Evolutionary conservation across 2,797 vertebrate species (phyloP), one percentile per base, ranked within the genome.

Genomic region (Channallabes apus): DNA sequence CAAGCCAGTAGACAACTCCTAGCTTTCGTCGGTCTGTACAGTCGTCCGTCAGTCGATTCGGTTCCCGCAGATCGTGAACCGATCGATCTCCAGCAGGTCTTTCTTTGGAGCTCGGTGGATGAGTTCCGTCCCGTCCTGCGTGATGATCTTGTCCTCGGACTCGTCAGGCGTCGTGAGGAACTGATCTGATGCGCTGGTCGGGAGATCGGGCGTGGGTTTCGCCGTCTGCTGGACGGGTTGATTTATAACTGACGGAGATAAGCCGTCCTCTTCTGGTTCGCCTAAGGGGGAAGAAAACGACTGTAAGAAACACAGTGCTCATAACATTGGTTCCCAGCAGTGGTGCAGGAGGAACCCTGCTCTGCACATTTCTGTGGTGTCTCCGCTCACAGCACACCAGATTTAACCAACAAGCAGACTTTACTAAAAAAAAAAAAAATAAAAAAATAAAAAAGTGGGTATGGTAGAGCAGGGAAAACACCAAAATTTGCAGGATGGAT

Each of bases 1-100:
- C 68, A 72, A 80, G 84, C 87, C 82, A 83, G 77, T 51, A 77
- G 82, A 82, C 65, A 67, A 80, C 46, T 32, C 61, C 51, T 59
- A 85, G 72, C 86, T 65, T 72, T 67, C 72, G 80, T 86, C 72
- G 20, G 24, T 77, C 61, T 62, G 14, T 27, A 6, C 29, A 46
- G 38, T 38, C 1, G 11, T 3, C 78, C 6, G 59, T 97, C 94
- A 99, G 96, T 99, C 98, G 91, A 99, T 99, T 82, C 98, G 95
- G 94, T 99, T 99, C 91, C 98, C 98, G 77, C 98, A 99, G 91
- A 99, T 99, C 88, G 98, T 99, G 94, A 99, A 99, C 90, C 98
- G 96, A 94, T 99, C 98, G 89, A 99, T 98, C 91, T 99, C 98
- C 91, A 99, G 86, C 92, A 99, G 94, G 91, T 99, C 98, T 93